A percentile compares a stretch with the other conserved stretches of the same genome.
phyloP scores from a whole-genome alignment of 2,888 invertebrate genomes.

The Ornithoptera priamus region DNA sequence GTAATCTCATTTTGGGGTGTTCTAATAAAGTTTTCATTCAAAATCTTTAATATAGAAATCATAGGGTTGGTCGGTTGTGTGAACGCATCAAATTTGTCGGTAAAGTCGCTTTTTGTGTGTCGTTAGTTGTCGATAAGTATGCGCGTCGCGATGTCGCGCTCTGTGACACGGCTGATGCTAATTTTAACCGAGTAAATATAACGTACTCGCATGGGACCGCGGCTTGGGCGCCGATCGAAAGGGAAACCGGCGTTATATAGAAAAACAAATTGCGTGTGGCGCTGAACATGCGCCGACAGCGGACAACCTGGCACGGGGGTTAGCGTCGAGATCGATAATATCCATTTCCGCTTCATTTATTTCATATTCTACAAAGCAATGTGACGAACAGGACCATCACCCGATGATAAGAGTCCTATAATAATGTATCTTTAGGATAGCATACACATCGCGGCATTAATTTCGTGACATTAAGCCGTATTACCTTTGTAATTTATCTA shows the following conservation, averaged over 20 bases:
- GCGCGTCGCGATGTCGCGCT: conserved; percentile 57
- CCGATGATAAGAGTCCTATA: too few species aligned
- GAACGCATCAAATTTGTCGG: conserved; percentile 7
- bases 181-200: conserved; percentile 70
- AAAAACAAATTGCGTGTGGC: conserved; percentile 26
- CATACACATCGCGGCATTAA: too few species aligned
- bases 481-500: too few species aligned
- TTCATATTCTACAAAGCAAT: not conserved
- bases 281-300: not conserved
- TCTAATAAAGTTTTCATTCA: too few species aligned
- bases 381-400: too few species aligned
- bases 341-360: not conserved
- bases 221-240: conserved; percentile 35
- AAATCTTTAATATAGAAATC: too few species aligned
- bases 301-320: not conserved
- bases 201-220: conserved; percentile 57
- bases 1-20: too few species aligned
- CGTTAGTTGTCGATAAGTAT: conserved; percentile 17
- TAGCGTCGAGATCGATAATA: not conserved
- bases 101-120: conserved; percentile 34
- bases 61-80: too few species aligned
- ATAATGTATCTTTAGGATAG: too few species aligned
- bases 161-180: conserved; percentile 64
- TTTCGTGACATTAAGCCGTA: too few species aligned
- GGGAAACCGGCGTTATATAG: conserved; percentile 21